phyloP scores from a whole-genome alignment of 2,888 invertebrate genomes.

The Callyntrura guangdongensis region DNA sequence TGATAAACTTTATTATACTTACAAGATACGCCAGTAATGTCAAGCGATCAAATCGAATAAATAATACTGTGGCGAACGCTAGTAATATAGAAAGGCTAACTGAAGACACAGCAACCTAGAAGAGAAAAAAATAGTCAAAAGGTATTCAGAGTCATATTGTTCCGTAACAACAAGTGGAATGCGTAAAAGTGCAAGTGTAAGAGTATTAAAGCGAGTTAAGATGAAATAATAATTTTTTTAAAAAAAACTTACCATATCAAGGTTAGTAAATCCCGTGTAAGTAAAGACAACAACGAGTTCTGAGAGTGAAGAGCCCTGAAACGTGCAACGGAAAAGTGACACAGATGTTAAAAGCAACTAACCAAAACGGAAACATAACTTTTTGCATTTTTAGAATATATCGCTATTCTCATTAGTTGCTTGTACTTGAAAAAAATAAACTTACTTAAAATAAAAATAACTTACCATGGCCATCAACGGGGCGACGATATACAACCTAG shows the following conservation, averaged over 20 bases:
- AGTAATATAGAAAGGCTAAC: conserved; percentile 78
- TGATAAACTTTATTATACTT: conserved; percentile 43
- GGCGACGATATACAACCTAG: conserved; percentile 73
- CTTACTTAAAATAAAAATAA: background rate
- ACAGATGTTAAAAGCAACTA: background rate
- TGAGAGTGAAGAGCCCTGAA: conserved; percentile 77
- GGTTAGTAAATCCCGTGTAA: conserved; percentile 79
- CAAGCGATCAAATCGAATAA: conserved; percentile 80
- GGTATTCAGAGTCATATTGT: background rate
- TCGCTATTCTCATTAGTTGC: too few relatives aligned
- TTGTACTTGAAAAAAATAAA: background rate
- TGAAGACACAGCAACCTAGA: conserved; percentile 75
- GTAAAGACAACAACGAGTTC: conserved; percentile 79
- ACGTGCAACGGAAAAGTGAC: background rate
- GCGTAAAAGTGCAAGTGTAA: too few relatives aligned
- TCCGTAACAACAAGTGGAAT: background rate
- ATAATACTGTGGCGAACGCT: conserved; percentile 76
- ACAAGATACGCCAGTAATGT: conserved; percentile 79
- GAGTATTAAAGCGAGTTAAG: too few relatives aligned
- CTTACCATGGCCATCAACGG: conserved; percentile 79
- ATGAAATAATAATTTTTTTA: conserved; percentile 18
- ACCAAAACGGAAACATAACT: too few relatives aligned
- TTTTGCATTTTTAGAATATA: too few relatives aligned
- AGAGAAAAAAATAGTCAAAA: conserved; percentile 19
- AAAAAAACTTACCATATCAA: conserved; percentile 63